These are phyloP conservation scores for Clistopyga incitator DNA, from an alignment of 2,888 invertebrate genomes.

Conservation along the genomic window DNA sequence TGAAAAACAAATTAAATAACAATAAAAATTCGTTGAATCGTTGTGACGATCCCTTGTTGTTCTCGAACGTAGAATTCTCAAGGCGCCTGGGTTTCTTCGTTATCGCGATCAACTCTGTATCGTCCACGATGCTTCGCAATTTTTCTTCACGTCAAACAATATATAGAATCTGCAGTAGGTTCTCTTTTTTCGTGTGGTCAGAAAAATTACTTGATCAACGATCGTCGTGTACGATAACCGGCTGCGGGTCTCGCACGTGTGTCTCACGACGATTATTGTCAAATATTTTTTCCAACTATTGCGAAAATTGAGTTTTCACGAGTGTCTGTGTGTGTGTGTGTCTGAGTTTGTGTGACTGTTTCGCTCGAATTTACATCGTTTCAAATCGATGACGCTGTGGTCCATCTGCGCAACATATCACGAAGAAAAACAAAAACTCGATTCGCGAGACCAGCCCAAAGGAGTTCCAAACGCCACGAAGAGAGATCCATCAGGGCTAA, in stretches of 20 bases:
- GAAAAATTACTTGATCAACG: neutral
- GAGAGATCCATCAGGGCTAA: neutral
- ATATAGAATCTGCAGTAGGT: neutral
- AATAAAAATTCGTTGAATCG: slow-evolving; percentile 44
- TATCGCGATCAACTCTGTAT: slow-evolving; percentile 50
- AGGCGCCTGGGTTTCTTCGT: slow-evolving; percentile 67
- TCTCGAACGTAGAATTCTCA: slow-evolving; percentile 62
- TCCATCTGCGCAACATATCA: slow-evolving; percentile 1
- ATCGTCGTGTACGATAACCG: slow-evolving; percentile 25
- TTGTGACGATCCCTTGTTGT: slow-evolving; percentile 51
- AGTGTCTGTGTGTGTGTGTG: slow-evolving; percentile 10
- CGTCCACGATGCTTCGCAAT: slow-evolving; percentile 23
- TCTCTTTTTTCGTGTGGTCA: slow-evolving; percentile 1
- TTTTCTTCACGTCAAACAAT: neutral
- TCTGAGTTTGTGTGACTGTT: slow-evolving; percentile 46
- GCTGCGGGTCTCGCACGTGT: slow-evolving; percentile 63
- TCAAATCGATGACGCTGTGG: neutral
- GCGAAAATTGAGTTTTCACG: slow-evolving; percentile 16
- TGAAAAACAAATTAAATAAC: slow-evolving; percentile 17
- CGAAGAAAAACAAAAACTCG: slow-evolving; percentile 2
- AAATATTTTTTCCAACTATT: slow-evolving; percentile 11
- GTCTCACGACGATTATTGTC: slow-evolving; percentile 13
- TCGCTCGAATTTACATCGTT: slow-evolving; percentile 29
- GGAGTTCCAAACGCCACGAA: neutral
- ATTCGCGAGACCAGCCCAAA: neutral